Evolutionary conservation across 2,797 vertebrate genomes (phyloP), one percentile per base, ranked within the genome.

Genomic region (Clarias fuscus): DNA sequence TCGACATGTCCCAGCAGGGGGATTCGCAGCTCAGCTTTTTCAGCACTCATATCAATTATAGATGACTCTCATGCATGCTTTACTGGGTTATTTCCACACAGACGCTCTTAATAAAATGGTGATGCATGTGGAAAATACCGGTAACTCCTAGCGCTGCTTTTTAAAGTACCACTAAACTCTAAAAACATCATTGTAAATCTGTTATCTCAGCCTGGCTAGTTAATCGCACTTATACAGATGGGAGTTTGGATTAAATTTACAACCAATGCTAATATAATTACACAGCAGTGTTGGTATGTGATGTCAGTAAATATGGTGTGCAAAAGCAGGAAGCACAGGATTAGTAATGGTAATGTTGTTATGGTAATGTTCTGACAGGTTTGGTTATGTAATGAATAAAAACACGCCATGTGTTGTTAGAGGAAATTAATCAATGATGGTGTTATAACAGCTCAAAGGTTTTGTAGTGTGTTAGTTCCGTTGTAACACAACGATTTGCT

Each of bases 21-120:
- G 82, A 86, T 85, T 88, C 48, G 65, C 75, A 84, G 86, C 85
- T 78, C 76, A 89, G 86, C 72, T 70, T 88, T 86, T 89, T 80
- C 72, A 43, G 30, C 85, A 80, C 87, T 85, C 85, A 87, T 90
- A 89, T 91, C 84, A 90, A 89, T 91, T 90, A 88, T 89, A 72
- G 83, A 87, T 64, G 59, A 88, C 83, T 77, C 48, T 85, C 83
- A 72, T 84, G 64, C 62, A 48, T 17, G 7, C 27, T 65, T 78
- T 83, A 64, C 71, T 82, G 88, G 83, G 85, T 61, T 87, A 71
- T 89, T 89, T 86, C 87, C 73, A 77, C 65, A 53, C 65, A 15
- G 40, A 40, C 53, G 71, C 58, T 48, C 24, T 40, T 71, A 59
- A 79, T 61, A 85, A 85, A 86, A 53, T 22, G 13, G 61, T 15